Percentiles rank a stretch among this genome's conserved stretches.
Evolutionary conservation across 2,797 vertebrate species (phyloP).

Genomic region (Prionace glauca): DNA sequence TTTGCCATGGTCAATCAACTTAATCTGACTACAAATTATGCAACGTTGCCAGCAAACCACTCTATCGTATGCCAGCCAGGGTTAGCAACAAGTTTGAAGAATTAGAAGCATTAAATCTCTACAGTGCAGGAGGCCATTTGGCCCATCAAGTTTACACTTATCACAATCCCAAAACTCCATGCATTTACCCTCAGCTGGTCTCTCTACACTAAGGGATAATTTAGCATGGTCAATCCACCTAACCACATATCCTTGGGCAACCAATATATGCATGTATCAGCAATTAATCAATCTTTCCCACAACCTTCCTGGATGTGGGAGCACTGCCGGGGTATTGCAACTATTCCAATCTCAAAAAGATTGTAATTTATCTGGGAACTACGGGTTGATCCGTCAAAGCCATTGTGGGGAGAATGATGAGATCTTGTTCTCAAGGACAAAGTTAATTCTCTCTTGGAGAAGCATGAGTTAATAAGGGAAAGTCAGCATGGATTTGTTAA

Average conservation of each 20-base stretch:
- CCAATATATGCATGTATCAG: background rate
- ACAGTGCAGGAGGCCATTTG: no score
- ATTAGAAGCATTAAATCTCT: background rate
- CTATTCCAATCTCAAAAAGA: background rate
- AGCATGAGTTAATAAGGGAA: background rate
- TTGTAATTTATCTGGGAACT: background rate
- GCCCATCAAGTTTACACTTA: no score
- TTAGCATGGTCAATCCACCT: no score
- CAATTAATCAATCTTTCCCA: background rate
- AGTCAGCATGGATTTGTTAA: background rate
- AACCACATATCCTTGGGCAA: no score
- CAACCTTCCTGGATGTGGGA: background rate
- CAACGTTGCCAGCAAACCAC: background rate
- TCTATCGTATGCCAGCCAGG: background rate
- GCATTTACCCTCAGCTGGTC: no score
- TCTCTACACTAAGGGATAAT: no score
- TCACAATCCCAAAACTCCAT: no score
- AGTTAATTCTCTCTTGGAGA: background rate
- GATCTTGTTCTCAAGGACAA: background rate
- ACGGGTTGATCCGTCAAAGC: background rate
- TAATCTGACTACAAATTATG: no score
- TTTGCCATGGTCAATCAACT: no score
- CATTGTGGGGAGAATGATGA: background rate
- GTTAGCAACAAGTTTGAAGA: background rate
- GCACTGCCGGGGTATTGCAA: background rate